These are phyloP conservation scores for Autographa pulchrina DNA, from an alignment of 2,888 invertebrate species.

Conservation along the genomic window DNA sequence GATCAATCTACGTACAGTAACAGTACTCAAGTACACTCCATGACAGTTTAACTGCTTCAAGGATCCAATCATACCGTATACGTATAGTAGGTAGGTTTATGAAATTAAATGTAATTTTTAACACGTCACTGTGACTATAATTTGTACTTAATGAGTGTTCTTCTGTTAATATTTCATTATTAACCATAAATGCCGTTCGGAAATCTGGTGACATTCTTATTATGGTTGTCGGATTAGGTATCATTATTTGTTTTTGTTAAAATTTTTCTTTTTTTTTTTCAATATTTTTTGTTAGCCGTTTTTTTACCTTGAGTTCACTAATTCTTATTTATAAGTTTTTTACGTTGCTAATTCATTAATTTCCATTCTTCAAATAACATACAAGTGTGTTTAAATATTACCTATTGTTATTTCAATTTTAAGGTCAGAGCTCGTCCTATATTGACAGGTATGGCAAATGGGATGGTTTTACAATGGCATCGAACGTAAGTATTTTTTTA, in stretches of 20 bases:
- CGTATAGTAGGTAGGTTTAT: slow-evolving; percentile 24
- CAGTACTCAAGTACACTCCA: slow-evolving; percentile 3
- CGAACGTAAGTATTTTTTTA: slow-evolving; percentile 26
- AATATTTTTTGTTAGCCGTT: not conserved
- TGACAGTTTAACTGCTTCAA: slow-evolving; percentile 21
- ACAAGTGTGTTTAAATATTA: slow-evolving; percentile 6
- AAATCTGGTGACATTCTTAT: slow-evolving; percentile 29
- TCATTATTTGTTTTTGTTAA: not conserved
- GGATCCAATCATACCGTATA: slow-evolving; percentile 48
- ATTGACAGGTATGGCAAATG: slow-evolving; percentile 37
- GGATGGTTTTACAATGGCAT: slow-evolving; percentile 25
- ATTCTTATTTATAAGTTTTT: not conserved
- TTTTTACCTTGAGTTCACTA: not conserved
- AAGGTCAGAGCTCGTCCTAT: slow-evolving; percentile 16
- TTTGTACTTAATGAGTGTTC: slow-evolving; percentile 43
- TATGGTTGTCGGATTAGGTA: slow-evolving; percentile 22
- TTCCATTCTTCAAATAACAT: not conserved
- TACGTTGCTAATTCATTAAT: not conserved
- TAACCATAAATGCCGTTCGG: slow-evolving; percentile 37
- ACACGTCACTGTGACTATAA: slow-evolving; percentile 46
- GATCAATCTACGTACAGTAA: slow-evolving; percentile 3
- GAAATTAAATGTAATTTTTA: slow-evolving; percentile 48
- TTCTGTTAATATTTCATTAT: slow-evolving; percentile 46
- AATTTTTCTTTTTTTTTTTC: not conserved
- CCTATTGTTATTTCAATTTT: slow-evolving; percentile 29